These are phyloP conservation scores for Choristoneura fumiferana DNA, from an alignment of 1,140 invertebrate genomes.

Conservation along the genomic window DNA sequence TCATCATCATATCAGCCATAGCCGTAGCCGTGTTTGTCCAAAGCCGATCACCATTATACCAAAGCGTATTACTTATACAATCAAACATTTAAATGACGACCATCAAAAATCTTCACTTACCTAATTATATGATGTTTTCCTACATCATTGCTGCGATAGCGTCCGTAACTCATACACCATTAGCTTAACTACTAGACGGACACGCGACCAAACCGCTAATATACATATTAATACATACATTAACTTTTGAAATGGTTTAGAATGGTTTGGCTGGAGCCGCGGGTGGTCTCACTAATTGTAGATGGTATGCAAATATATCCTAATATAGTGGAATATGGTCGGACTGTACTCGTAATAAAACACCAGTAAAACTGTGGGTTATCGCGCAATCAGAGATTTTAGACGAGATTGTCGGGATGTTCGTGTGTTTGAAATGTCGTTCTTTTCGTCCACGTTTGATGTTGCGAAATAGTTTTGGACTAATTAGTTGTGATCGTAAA, in stretches of 20 bases:
- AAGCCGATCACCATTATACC: too few relatives aligned
- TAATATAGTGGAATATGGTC: neutral
- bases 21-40: too few relatives aligned
- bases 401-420: neutral
- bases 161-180: constrained; percentile 22
- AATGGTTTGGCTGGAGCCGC: neutral
- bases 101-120: constrained; percentile 16
- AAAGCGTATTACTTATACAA: neutral
- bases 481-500: too few relatives aligned
- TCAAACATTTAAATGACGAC: constrained; percentile 15
- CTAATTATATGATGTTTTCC: constrained; percentile 26
- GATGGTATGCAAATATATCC: constrained; percentile 56
- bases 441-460: neutral
- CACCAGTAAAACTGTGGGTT: constrained; percentile 7
- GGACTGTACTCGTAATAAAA: neutral
- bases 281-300: constrained; percentile 64
- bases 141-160: constrained; percentile 22
- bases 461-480: constrained; percentile 3
- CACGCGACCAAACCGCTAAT: constrained; percentile 45
- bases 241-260: constrained; percentile 31
- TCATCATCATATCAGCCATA: too few relatives aligned
- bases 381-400: constrained; percentile 5
- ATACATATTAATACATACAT: constrained; percentile 54
- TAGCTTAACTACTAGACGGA: constrained; percentile 36
- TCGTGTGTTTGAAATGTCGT: neutral